A percentile compares a stretch with the other conserved stretches of the same genome.
Conservation (phyloP, 2,797 vertebrate genomes). For the Loriculus beryllinus region DNA sequence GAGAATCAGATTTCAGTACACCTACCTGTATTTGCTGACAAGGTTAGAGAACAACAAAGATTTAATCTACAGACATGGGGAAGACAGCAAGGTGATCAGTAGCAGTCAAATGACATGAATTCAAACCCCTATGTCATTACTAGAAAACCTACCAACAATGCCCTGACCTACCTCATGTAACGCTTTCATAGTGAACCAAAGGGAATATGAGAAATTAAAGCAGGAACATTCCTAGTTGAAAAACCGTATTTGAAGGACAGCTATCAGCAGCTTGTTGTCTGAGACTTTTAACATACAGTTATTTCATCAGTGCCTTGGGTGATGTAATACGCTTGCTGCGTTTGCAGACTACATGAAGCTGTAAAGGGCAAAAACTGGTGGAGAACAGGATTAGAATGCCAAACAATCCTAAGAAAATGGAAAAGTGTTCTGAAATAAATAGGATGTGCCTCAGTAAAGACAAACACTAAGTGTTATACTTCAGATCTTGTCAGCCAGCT, state of each 20-base stretch:
- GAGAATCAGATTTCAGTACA: not conserved
- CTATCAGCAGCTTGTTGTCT: not conserved
- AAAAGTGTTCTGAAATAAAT: not conserved
- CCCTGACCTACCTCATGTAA: not conserved
- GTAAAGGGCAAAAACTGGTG: constrained; percentile 2
- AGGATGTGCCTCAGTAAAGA: not conserved
- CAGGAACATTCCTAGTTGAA: not conserved
- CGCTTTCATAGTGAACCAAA: not conserved
- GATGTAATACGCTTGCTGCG: not conserved
- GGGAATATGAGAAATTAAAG: not conserved
- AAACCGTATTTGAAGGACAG: not conserved
- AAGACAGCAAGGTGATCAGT: not conserved
- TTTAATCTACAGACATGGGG: not conserved
- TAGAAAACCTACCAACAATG: not conserved
- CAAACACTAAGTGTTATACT: not conserved
- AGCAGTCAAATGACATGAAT: not conserved
- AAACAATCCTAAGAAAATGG: not conserved
- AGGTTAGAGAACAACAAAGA: not conserved
- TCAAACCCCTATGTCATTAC: not conserved
- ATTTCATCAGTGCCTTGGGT: not conserved
- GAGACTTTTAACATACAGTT: not conserved
- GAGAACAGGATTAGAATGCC: not conserved
- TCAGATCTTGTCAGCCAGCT: not conserved
- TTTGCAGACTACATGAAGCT: not conserved
- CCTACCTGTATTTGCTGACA: not conserved